phyloP scores from a whole-genome alignment of 2,113 vertebrate species.

The Actinemys pallida region DNA sequence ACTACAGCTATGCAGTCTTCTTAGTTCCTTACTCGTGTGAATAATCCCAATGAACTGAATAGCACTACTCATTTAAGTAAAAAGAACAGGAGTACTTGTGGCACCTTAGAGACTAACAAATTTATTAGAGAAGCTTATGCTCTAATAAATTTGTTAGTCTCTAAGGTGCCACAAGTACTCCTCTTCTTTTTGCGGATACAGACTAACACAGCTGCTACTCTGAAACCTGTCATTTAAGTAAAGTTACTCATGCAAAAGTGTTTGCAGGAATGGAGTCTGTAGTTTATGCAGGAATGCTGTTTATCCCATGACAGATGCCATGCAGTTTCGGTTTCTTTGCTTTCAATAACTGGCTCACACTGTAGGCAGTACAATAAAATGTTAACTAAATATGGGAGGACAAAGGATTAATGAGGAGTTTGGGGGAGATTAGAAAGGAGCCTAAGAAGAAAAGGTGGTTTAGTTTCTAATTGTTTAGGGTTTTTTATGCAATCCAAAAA shows the following conservation, averaged over 20 bases:
- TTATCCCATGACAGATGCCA: not conserved
- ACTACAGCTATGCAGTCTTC: not conserved
- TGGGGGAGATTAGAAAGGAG: constrained; percentile 22
- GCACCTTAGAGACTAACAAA: no score
- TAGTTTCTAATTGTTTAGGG: not conserved
- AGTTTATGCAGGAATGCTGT: not conserved
- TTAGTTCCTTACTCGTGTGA: not conserved
- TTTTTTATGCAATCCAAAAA: not conserved
- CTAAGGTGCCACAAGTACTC: no score
- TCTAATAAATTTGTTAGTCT: no score
- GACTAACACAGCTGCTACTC: no score
- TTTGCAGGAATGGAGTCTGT: not conserved
- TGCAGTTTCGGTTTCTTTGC: constrained; percentile 14
- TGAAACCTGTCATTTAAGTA: not conserved
- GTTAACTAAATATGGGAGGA: not conserved
- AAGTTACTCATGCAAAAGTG: not conserved
- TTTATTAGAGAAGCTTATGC: no score
- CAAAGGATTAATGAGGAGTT: not conserved
- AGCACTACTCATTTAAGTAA: not conserved
- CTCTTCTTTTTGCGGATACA: no score
- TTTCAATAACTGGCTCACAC: constrained; percentile 11
- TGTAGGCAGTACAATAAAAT: constrained; percentile 18
- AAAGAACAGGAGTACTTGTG: not conserved
- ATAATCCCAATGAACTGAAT: constrained; percentile 30
- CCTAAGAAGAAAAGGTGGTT: not conserved